Evolutionary conservation across 1,140 invertebrate species (phyloP).

Genomic region (Lasioglossum baleicum): DNA sequence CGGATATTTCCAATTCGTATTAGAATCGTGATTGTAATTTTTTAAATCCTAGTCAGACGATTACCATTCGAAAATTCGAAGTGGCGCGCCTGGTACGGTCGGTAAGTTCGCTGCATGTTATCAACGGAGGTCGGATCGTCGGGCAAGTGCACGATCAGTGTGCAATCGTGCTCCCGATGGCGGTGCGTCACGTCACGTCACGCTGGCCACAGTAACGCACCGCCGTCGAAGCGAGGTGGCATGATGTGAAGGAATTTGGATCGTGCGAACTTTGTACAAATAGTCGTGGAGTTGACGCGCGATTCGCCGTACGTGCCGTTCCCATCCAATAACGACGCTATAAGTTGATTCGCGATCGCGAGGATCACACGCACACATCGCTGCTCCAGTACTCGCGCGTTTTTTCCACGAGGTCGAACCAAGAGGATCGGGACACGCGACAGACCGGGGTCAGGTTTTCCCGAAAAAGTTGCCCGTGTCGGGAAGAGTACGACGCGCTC

Average conservation of each 20-base stretch:
- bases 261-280: constrained; percentile 65
- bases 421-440: too few species aligned
- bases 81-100: too few species aligned
- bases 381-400: too few species aligned
- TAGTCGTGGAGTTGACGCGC: constrained; percentile 43
- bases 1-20: too few species aligned
- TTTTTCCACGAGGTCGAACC: too few species aligned
- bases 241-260: constrained; percentile 60
- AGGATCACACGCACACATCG: background rate
- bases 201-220: constrained; percentile 39
- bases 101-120: background rate
- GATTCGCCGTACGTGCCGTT: background rate
- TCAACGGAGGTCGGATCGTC: background rate
- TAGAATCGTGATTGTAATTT: too few species aligned
- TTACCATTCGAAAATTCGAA: too few species aligned
- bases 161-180: constrained; percentile 9
- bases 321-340: background rate
- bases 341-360: constrained; percentile 5
- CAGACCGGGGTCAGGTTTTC: too few species aligned
- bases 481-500: too few species aligned
- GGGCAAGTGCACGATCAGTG: constrained; percentile 11
- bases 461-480: too few species aligned
- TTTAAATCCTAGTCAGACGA: too few species aligned
- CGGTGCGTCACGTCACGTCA: constrained; percentile 20
- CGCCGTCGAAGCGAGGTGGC: constrained; percentile 47